phyloP scores from a whole-genome alignment of 2,113 vertebrate genomes.

The Cottus gobio region DNA sequence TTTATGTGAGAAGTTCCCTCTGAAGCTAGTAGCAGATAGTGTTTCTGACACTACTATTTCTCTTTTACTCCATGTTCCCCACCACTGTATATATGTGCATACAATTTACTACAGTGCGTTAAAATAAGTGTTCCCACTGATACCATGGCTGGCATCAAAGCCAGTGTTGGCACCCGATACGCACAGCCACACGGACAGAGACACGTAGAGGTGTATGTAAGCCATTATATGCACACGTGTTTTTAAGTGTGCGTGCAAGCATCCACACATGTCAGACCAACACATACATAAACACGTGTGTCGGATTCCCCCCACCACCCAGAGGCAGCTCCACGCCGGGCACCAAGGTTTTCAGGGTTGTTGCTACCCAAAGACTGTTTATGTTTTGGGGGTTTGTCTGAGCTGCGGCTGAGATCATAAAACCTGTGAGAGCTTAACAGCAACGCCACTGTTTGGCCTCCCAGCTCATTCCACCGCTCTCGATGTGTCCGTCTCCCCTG shows the following conservation, averaged over 20 bases:
- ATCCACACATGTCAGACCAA: constrained; percentile 16
- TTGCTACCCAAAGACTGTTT: constrained; percentile 70
- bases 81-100: background rate
- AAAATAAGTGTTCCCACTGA: background rate
- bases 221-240: constrained; percentile 13
- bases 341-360: constrained; percentile 67
- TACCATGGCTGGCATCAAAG: background rate
- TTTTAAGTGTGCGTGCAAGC: constrained; percentile 14
- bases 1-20: background rate
- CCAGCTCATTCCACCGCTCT: constrained; percentile 32
- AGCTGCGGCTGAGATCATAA: constrained; percentile 70
- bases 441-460: constrained; percentile 62
- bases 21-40: background rate
- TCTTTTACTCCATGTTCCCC: background rate
- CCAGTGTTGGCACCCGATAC: background rate
- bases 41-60: background rate
- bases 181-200: background rate
- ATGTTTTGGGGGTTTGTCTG: constrained; percentile 61
- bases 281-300: constrained; percentile 46
- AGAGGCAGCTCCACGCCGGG: constrained; percentile 54
- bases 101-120: too few species aligned
- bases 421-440: constrained; percentile 63
- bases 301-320: constrained; percentile 47
- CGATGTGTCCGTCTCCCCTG: background rate
- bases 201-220: background rate